Conservation (phyloP, 2,888 invertebrate genomes). For the Tortricodes alternella region DNA sequence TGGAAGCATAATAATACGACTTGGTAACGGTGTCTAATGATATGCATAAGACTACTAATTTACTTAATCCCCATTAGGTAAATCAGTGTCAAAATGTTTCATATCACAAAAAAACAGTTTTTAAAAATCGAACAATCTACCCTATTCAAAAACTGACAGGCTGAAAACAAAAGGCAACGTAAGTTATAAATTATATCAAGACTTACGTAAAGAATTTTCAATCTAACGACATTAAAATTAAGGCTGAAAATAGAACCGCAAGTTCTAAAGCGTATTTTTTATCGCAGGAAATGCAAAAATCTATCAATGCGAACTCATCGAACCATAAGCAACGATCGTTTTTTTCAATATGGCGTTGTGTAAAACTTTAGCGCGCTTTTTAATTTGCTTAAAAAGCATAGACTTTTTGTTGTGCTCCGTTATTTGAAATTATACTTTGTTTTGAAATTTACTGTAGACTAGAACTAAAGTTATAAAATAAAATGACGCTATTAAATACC, state of each 20-base stretch:
- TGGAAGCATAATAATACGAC: neutral
- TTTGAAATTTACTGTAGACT: neutral
- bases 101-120: no score
- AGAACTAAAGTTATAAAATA: no score
- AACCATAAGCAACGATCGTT: conserved; percentile 36
- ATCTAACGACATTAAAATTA: neutral
- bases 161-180: conserved; percentile 2
- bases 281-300: conserved; percentile 16
- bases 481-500: no score
- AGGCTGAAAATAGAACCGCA: neutral
- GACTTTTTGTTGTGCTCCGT: neutral
- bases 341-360: conserved; percentile 1
- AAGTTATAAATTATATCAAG: conserved; percentile 8
- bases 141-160: neutral
- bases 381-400: neutral
- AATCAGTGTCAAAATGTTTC: neutral
- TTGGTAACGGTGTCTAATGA: no score
- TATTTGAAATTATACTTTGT: neutral
- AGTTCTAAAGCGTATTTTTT: neutral
- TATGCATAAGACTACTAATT: no score
- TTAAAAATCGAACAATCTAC: neutral
- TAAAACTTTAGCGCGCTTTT: neutral
- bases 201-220: neutral
- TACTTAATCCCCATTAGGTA: no score
- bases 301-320: conserved; percentile 33